Percentiles rank a stretch among this genome's conserved stretches.
These are phyloP conservation scores for Emberiza fucata DNA, from an alignment of 2,113 vertebrate species.

Conservation along the genomic window DNA sequence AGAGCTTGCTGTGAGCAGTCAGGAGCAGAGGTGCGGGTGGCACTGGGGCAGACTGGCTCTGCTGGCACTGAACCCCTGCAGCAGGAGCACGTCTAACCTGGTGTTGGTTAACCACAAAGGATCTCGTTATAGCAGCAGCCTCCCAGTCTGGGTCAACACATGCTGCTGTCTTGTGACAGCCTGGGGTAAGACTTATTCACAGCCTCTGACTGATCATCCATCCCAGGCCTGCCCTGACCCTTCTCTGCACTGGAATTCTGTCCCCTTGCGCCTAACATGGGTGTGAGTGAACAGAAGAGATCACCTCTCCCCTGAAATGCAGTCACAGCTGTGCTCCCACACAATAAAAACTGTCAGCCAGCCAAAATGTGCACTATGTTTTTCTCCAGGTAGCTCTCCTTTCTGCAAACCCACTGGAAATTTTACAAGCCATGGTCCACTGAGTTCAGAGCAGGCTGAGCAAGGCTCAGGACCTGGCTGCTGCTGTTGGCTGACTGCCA, in stretches of 20 bases:
- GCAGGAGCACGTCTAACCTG: not conserved
- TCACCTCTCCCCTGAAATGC: not conserved
- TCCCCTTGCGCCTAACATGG: not conserved
- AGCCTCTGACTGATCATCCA: not conserved
- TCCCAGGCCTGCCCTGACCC: not conserved
- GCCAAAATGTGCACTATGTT: not conserved
- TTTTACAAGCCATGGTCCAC: not conserved
- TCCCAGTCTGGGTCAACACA: not conserved
- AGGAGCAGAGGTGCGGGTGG: not conserved
- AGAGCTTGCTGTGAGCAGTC: not conserved
- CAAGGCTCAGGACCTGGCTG: not conserved
- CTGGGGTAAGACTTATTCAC: not conserved
- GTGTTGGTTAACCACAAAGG: not conserved
- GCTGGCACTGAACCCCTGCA: not conserved
- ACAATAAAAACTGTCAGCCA: not conserved
- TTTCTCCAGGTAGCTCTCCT: not conserved
- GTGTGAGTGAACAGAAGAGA: not conserved
- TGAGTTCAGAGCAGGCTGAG: not conserved
- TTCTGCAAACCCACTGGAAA: not conserved
- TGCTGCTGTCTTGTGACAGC: not conserved
- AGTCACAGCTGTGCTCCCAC: not conserved
- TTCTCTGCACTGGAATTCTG: not conserved
- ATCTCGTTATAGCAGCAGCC: not conserved
- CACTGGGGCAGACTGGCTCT: not conserved
- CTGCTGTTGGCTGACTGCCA: not conserved